Percentiles rank a stretch among this genome's conserved stretches.
Conservation (phyloP, 2,113 vertebrate genomes). For the Megaptera novaeangliae region DNA sequence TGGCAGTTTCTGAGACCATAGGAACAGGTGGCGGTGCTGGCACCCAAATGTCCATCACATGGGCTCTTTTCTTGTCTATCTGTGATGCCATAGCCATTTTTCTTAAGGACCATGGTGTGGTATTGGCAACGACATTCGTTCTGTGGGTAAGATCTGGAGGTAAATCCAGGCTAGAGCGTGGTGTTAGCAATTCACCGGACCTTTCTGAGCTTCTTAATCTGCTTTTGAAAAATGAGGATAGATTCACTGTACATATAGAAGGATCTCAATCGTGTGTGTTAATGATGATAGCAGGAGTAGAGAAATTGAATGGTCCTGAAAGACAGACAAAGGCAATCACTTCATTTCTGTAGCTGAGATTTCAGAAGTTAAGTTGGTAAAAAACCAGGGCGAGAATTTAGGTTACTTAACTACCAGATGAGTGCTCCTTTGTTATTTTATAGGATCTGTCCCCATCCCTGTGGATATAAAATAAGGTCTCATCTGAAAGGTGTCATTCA, state of each 20-base stretch:
- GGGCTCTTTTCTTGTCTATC: not conserved
- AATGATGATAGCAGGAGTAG: not conserved
- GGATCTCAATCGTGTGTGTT: not conserved
- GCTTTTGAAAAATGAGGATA: not conserved
- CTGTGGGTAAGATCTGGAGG: not conserved
- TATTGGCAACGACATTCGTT: not conserved
- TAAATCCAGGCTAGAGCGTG: not conserved
- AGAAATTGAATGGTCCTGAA: not conserved
- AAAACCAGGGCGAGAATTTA: conserved; percentile 50
- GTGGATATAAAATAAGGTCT: conserved; percentile 43
- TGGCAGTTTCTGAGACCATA: not conserved
- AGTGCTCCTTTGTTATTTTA: conserved; percentile 28
- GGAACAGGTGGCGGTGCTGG: not conserved
- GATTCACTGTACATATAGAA: not conserved
- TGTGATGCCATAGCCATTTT: not conserved
- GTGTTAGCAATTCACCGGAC: not conserved
- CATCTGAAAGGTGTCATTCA: not conserved
- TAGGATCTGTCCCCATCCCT: conserved; percentile 29
- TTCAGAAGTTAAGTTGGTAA: conserved; percentile 17
- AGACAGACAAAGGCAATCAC: not conserved
- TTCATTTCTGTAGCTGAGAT: conserved; percentile 9
- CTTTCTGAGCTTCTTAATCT: not conserved
- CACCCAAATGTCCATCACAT: not conserved
- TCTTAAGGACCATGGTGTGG: not conserved
- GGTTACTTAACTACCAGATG: conserved; percentile 36